Conservation (phyloP, 2,797 vertebrate genomes). For the Enteromius radiatus region DNA sequence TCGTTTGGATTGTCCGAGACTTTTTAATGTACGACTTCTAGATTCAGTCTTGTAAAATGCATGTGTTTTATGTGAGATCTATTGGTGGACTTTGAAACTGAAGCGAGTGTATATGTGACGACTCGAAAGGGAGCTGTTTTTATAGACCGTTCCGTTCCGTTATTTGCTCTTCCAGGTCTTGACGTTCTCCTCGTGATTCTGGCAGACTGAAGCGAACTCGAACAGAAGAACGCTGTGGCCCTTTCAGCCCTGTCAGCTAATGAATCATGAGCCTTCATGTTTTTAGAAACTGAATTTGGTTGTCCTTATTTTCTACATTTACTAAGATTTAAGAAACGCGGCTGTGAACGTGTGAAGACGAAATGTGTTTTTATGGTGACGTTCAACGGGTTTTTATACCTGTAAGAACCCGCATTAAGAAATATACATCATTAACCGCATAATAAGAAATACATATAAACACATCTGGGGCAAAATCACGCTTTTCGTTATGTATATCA, state of each 20-base stretch:
- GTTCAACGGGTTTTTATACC: neutral
- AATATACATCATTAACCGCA: neutral
- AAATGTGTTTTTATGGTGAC: neutral
- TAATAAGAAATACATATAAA: neutral
- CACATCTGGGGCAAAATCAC: neutral
- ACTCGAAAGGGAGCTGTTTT: constrained; percentile 17
- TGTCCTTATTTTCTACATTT: constrained; percentile 1
- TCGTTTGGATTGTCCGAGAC: neutral
- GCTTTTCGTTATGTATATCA: no score
- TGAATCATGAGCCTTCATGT: neutral
- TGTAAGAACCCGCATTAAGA: no score
- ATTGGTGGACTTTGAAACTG: neutral
- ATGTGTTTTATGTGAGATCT: neutral
- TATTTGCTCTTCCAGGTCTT: neutral
- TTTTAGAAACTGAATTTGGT: neutral
- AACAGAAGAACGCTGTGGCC: constrained; percentile 7
- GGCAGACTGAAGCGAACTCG: neutral
- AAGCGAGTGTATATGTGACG: constrained; percentile 6
- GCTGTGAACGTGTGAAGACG: neutral
- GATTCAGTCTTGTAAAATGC: neutral
- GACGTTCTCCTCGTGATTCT: neutral
- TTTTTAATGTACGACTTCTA: neutral
- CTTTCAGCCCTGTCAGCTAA: neutral
- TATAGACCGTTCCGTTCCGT: neutral
- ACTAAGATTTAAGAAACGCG: neutral